Base-by-base conservation (phyloP, 2,888 invertebrate species). In the Beris chalybata region DNA sequence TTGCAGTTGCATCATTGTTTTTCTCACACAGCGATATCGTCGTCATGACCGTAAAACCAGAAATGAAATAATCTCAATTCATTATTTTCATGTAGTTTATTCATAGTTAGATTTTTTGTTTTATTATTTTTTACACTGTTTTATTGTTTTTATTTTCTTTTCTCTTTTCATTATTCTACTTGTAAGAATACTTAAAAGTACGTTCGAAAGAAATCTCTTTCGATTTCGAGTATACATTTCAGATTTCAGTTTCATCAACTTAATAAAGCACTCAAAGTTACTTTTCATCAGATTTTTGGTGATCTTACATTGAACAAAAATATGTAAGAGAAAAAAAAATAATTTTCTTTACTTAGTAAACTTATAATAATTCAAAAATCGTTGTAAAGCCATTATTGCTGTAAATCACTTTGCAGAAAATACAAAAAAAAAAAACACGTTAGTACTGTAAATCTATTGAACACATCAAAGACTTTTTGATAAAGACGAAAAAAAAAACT, bases 311-410 rank as follows among this genome's bases (percentile, higher is more conserved):
- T 38, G 38, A 38, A 38, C 9, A 38, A 38, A 5, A 38, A 38
- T 22, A 22, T 22, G 22, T 22, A 22, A 22, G 22, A 22, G 22
- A 22, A 22, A 22, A 22, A 22, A 22, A 22, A 22, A 22, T 22
- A 2, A 22, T 5, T 38, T 38, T 38, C 38, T 38, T 38, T 38
- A 45, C 44, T 45, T 52, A 58, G n/a, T 29, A 11, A 44, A 57
- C 15, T 22, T 32, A 59, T 22, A 43, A 59, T 7, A 38, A 38
- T 9, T 7, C 5, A 48, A 61, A 52, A 61, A 43, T 61, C 61
- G 61, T 59, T 59, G 59, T 59, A 59, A 59, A 59, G 32, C 32
- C 50, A 32, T 52, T 61, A 61, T 61, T 61, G 61, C 61, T 50
- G 38, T 32, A 59, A 59, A 48, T 32, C 50, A 59, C 59, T 32